Conservation (phyloP, 2,888 invertebrate genomes). For the Chironomus riparius region DNA sequence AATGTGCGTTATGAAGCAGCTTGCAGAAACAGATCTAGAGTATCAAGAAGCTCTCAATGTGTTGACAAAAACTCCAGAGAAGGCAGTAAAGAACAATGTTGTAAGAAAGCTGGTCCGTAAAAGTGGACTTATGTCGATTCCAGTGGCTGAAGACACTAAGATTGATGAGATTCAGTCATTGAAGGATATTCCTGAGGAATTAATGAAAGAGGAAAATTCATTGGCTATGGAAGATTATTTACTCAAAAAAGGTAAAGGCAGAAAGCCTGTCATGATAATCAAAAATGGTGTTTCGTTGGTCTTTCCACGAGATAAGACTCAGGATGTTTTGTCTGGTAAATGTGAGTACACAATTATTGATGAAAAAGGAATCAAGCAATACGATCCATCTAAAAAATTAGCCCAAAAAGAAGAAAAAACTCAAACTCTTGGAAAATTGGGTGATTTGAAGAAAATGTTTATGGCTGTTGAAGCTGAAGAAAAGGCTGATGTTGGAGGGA, state of each 20-base stretch:
- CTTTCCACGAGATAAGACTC: slow-evolving; percentile 64
- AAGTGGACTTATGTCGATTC: slow-evolving; percentile 61
- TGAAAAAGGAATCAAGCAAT: slow-evolving; percentile 63
- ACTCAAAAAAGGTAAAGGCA: slow-evolving; percentile 49
- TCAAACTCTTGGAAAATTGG: too few relatives aligned
- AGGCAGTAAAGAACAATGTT: slow-evolving; percentile 58
- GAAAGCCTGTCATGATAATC: slow-evolving; percentile 51
- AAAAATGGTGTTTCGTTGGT: slow-evolving; percentile 67
- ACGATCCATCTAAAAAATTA: slow-evolving; percentile 47
- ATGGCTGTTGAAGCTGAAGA: too few relatives aligned
- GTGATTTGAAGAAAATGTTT: too few relatives aligned
- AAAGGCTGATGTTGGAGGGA: too few relatives aligned
- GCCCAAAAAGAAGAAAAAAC: too few relatives aligned
- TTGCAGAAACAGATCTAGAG: slow-evolving; percentile 57
- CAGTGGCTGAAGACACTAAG: slow-evolving; percentile 46
- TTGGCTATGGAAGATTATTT: slow-evolving; percentile 70
- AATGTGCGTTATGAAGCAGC: slow-evolving; percentile 56
- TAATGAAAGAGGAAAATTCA: slow-evolving; percentile 59
- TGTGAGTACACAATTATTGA: slow-evolving; percentile 68
- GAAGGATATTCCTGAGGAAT: slow-evolving; percentile 57
- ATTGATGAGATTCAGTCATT: slow-evolving; percentile 50
- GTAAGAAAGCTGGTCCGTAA: slow-evolving; percentile 61
- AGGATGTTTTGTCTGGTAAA: slow-evolving; percentile 63
- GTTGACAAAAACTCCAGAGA: slow-evolving; percentile 55
- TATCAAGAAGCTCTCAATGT: slow-evolving; percentile 53